Conservation (phyloP, 2,888 invertebrate species). For the Phania funesta region DNA sequence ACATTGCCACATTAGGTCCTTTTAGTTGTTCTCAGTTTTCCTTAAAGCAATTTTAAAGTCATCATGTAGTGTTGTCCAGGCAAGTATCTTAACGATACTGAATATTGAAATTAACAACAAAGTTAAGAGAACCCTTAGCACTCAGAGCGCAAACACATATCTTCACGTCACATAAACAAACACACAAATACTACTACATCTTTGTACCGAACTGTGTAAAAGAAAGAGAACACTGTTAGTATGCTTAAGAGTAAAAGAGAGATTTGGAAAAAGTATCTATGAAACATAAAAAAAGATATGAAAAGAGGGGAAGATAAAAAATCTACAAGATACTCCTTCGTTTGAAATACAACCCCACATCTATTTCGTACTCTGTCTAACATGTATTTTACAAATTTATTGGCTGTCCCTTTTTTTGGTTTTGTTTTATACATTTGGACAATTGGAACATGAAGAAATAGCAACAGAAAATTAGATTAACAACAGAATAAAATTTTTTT, state of each 20-base stretch:
- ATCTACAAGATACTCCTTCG: constrained; percentile 47
- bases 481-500: constrained; percentile 12
- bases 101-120: constrained; percentile 24
- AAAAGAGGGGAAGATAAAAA: constrained; percentile 48
- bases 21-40: not conserved
- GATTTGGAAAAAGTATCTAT: constrained; percentile 22
- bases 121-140: constrained; percentile 45
- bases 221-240: not conserved
- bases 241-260: constrained; percentile 32
- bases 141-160: constrained; percentile 3
- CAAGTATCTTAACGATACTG: constrained; percentile 67
- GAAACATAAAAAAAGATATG: not conserved
- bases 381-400: constrained; percentile 44
- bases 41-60: not conserved
- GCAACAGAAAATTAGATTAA: not conserved
- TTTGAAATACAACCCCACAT: constrained; percentile 25
- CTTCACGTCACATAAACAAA: not conserved
- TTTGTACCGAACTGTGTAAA: not conserved
- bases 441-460: constrained; percentile 43
- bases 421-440: constrained; percentile 30
- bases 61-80: constrained; percentile 53
- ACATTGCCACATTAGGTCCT: not conserved
- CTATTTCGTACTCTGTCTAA: constrained; percentile 51
- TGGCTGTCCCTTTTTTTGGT: constrained; percentile 34
- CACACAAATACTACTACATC: constrained; percentile 15